These are phyloP conservation scores for Carcina quercana DNA, from an alignment of 2,888 invertebrate genomes.

Conservation along the genomic window DNA sequence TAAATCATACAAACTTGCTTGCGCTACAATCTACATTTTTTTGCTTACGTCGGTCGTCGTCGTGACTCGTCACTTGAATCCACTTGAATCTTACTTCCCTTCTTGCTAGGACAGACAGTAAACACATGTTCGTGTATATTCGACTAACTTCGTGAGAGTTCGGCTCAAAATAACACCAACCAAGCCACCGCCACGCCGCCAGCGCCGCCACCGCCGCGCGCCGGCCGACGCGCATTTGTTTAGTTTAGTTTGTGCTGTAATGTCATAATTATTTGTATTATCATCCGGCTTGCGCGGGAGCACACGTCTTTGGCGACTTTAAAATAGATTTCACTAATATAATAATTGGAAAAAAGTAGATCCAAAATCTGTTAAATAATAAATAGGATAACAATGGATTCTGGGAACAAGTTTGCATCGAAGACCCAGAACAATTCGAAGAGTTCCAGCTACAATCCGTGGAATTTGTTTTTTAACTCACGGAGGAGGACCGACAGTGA, in stretches of 20 bases:
- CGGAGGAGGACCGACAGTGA: slow-evolving; percentile 61
- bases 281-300: slow-evolving; percentile 39
- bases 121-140: slow-evolving; percentile 46
- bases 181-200: slow-evolving; percentile 15
- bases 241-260: slow-evolving; percentile 12
- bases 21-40: too few species aligned
- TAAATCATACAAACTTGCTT: too few species aligned
- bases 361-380: slow-evolving; percentile 1
- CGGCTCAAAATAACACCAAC: slow-evolving; percentile 62
- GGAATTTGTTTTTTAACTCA: slow-evolving; percentile 56
- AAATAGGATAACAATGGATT: slow-evolving; percentile 37
- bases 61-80: too few species aligned
- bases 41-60: too few species aligned
- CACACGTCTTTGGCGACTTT: slow-evolving; percentile 11
- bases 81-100: too few species aligned
- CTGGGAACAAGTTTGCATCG: slow-evolving; percentile 36
- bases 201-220: slow-evolving; percentile 9
- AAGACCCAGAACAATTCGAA: slow-evolving; percentile 37
- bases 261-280: slow-evolving; percentile 47
- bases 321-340: background rate
- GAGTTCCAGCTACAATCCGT: slow-evolving; percentile 46
- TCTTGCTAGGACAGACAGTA: too few species aligned
- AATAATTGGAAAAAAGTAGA: background rate
- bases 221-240: too few species aligned
- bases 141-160: slow-evolving; percentile 43